Percentiles rank a stretch among this genome's conserved stretches.
These are phyloP conservation scores for Catostylus mosaicus DNA, from an alignment of 30 jellyfish, hydroid and myxozoan species.

Conservation along the genomic window DNA sequence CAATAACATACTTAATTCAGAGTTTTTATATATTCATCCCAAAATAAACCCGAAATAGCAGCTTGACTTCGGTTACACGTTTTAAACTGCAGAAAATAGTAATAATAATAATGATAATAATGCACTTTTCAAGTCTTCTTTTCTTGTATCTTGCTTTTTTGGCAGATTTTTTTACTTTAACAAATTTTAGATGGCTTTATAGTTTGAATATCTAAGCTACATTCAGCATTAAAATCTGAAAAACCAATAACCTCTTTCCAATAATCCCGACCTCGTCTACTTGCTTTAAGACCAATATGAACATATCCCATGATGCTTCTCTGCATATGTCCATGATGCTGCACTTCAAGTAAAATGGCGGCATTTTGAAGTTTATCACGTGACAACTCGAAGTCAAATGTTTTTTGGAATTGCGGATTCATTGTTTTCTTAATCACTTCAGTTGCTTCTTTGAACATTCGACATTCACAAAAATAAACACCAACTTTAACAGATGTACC, in stretches of 20 bases:
- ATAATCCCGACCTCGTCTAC: slow-evolving; percentile 67
- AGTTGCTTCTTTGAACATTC: slow-evolving; percentile 56
- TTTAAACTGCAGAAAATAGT: too few species aligned
- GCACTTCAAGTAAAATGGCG: slow-evolving; percentile 75
- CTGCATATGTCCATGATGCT: slow-evolving; percentile 80
- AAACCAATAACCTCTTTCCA: slow-evolving; percentile 82
- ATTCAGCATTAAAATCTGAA: slow-evolving; percentile 43
- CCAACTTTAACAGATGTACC: slow-evolving; percentile 79
- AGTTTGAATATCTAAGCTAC: slow-evolving; percentile 12
- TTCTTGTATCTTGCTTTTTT: too few species aligned
- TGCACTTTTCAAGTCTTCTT: too few species aligned
- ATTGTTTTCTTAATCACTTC: slow-evolving; percentile 49
- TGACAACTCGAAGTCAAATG: slow-evolving; percentile 72
- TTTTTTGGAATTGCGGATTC: slow-evolving; percentile 61
- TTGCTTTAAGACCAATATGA: slow-evolving; percentile 81
- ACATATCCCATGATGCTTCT: slow-evolving; percentile 77
- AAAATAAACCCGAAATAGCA: too few species aligned
- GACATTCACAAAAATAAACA: slow-evolving; percentile 50
- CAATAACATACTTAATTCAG: too few species aligned
- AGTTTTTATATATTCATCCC: too few species aligned
- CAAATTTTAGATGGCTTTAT: slow-evolving; percentile 44
- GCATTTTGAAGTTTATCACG: slow-evolving; percentile 59
- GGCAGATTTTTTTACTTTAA: too few species aligned
- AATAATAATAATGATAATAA: too few species aligned
- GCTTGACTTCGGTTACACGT: too few species aligned